Base-by-base conservation (phyloP, 1,140 invertebrate species). In the Drosophila saltans region DNA sequence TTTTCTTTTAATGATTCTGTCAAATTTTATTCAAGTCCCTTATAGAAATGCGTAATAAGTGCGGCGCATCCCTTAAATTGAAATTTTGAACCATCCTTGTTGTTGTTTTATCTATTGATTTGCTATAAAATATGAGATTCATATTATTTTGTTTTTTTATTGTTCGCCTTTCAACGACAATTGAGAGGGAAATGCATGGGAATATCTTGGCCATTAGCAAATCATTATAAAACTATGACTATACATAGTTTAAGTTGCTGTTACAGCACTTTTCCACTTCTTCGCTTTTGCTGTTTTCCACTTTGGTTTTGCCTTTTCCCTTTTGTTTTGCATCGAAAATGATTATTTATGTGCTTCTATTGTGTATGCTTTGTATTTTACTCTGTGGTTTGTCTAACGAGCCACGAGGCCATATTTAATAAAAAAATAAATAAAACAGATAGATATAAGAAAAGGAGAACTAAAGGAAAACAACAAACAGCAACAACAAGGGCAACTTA, bases 361-460 rank as follows among this genome's bases (percentile, higher is more conserved):
- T 71, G 72, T 75, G 67, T 36, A 26, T 16, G 56, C 65, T 62
- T 70, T 59, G 55, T 71, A 65, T 33, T 48, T 48, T 45, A 28
- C 36, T 76, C 81, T 80, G 81, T 69, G 69, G 80, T 84, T 80
- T 71, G 77, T 80, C 69, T 74, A 80, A 78, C 73, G 69, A 84
- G 81, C 62, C 80, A 65, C 72, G 40, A 66, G 75, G 41, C 72
- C 81, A 80, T 80, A 77, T 80, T 80, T 52, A 52, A 26, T 21
- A 48, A 48, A 16, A 48, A 21, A 39, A 40, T 40, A 48, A 30
- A 30, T 21, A 48, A 48, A 16, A 33, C 62, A 66, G 41, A 60
- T 16, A 61, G 36, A 48, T 39, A 41, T 43, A 55, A 40, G 28
- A 11, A n/a, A 24, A 30, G 11, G 41, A 26, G 28, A 9, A 60